These are phyloP conservation scores for Diplazon laetatorius DNA, from an alignment of 2,888 invertebrate genomes.

Conservation along the genomic window DNA sequence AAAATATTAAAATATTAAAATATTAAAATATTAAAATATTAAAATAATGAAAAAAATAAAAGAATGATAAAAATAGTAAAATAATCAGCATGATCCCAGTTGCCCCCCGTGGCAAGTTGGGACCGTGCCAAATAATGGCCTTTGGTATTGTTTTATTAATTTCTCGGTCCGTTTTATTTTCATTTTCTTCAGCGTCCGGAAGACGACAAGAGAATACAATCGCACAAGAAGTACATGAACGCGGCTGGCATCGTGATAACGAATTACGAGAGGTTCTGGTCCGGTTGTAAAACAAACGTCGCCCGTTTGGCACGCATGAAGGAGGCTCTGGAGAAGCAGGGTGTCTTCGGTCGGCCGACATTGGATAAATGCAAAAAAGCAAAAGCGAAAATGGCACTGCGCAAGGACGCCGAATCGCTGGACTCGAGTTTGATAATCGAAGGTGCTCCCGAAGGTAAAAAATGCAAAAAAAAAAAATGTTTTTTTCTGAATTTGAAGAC, in stretches of 20 bases:
- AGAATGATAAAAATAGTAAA: neutral
- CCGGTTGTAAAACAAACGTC: conserved; percentile 72
- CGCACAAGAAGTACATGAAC: conserved; percentile 73
- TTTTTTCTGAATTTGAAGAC: no score
- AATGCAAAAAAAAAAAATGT: neutral
- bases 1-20: no score
- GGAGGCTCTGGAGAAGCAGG: conserved; percentile 74
- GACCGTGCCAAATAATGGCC: no score
- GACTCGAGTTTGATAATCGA: conserved; percentile 73
- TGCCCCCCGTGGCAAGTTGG: no score
- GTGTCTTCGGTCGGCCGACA: conserved; percentile 74
- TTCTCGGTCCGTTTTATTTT: no score
- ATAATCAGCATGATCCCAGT: no score
- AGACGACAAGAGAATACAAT: conserved; percentile 69
- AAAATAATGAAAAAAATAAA: neutral
- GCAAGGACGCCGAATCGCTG: conserved; percentile 72
- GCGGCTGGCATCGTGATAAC: conserved; percentile 74
- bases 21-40: no score
- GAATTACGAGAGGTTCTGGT: conserved; percentile 74
- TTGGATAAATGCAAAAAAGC: conserved; percentile 76
- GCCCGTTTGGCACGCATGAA: conserved; percentile 71
- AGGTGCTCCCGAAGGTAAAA: conserved; percentile 76
- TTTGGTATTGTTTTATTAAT: no score
- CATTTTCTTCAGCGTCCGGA: conserved; percentile 66
- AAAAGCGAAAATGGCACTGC: conserved; percentile 70